These are phyloP conservation scores for Selene dorsalis DNA, from an alignment of 2,797 vertebrate species.

Conservation along the genomic window DNA sequence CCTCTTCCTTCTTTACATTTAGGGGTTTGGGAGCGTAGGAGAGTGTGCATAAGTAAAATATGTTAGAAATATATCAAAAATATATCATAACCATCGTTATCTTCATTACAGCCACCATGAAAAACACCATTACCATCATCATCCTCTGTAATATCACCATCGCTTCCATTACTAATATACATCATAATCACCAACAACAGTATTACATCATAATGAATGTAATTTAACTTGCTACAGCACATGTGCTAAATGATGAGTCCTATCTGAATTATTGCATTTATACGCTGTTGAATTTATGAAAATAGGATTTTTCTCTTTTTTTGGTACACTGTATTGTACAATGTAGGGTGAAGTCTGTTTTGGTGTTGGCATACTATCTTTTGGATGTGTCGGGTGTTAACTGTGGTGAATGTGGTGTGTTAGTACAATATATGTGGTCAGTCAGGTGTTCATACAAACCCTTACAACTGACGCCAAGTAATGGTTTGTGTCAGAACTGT, in stretches of 20 bases:
- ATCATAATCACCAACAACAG: slow-evolving; percentile 55
- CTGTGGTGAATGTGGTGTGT: slow-evolving; percentile 52
- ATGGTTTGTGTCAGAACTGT: slow-evolving; percentile 35
- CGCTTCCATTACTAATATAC: slow-evolving; percentile 60
- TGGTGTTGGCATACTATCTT: slow-evolving; percentile 66
- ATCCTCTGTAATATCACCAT: slow-evolving; percentile 51
- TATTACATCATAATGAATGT: slow-evolving; percentile 66
- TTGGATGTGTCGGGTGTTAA: slow-evolving; percentile 64
- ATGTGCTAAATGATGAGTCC: slow-evolving; percentile 83
- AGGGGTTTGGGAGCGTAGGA: slow-evolving; percentile 61
- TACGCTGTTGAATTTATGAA: slow-evolving; percentile 88
- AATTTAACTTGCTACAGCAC: slow-evolving; percentile 80
- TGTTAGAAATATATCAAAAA: slow-evolving; percentile 78
- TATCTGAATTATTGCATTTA: slow-evolving; percentile 90
- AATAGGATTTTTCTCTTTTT: slow-evolving; percentile 75
- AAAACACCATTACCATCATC: slow-evolving; percentile 50
- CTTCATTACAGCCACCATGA: slow-evolving; percentile 60
- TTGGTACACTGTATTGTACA: slow-evolving; percentile 78
- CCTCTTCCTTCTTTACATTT: slow-evolving; percentile 72
- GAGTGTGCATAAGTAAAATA: slow-evolving; percentile 73
- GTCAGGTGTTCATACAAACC: slow-evolving; percentile 37
- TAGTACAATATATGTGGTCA: slow-evolving; percentile 50
- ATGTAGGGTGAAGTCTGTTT: slow-evolving; percentile 74
- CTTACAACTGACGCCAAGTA: slow-evolving; percentile 45
- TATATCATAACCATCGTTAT: slow-evolving; percentile 72